A percentile compares a stretch with the other conserved stretches of the same genome.
Evolutionary conservation across 2,888 invertebrate genomes (phyloP).

Genomic region (Mechanitis messenoides): DNA sequence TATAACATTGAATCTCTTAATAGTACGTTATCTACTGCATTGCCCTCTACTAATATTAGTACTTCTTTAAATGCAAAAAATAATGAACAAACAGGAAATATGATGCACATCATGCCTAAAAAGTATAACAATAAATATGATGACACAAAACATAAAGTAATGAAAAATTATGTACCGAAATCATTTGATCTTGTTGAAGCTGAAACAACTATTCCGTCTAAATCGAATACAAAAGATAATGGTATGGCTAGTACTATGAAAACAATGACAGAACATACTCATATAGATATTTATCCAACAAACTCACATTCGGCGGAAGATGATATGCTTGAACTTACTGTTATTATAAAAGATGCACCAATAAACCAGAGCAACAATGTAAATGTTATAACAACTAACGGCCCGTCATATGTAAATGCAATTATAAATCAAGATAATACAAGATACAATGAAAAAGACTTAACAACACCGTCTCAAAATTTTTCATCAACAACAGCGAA

Average conservation of each 20-base stretch:
- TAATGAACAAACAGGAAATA: slow-evolving; percentile 42
- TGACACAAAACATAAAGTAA: slow-evolving; percentile 45
- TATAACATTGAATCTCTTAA: slow-evolving; percentile 23
- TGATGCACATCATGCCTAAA: slow-evolving; percentile 51
- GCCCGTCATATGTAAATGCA: not conserved
- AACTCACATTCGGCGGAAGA: slow-evolving; percentile 37
- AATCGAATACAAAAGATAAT: slow-evolving; percentile 26
- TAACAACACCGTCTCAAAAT: slow-evolving; percentile 22
- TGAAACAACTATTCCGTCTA: slow-evolving; percentile 10
- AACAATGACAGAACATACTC: slow-evolving; percentile 9
- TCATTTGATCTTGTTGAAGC: slow-evolving; percentile 9
- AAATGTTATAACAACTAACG: slow-evolving; percentile 16
- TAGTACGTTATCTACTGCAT: slow-evolving; percentile 32
- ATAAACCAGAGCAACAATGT: slow-evolving; percentile 31
- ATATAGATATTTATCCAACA: slow-evolving; percentile 20
- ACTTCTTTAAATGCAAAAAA: slow-evolving; percentile 35
- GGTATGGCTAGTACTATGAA: slow-evolving; percentile 31
- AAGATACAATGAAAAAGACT: not conserved
- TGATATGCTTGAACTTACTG: slow-evolving; percentile 54
- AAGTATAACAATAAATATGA: slow-evolving; percentile 57
- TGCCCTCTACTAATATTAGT: slow-evolving; percentile 29
- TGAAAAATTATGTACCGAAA: slow-evolving; percentile 30
- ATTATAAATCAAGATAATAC: slow-evolving; percentile 1
- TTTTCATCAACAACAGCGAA: slow-evolving; percentile 15
- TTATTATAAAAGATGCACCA: slow-evolving; percentile 54